Evolutionary conservation across 2,888 invertebrate species (phyloP).

Genomic region (Nymphalis c-album): DNA sequence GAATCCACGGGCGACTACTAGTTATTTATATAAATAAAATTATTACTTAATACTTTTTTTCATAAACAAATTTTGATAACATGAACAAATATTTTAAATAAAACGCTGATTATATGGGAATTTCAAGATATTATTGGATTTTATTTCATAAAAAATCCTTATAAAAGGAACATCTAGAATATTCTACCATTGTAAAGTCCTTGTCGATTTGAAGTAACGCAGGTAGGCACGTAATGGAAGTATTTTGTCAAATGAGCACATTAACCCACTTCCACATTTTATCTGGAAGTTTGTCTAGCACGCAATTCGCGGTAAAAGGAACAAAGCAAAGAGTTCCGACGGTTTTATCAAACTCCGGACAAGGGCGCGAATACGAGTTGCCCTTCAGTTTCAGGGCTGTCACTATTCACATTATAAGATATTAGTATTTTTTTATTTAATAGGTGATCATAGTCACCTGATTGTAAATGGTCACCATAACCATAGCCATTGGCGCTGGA

Average conservation of each 20-base stretch:
- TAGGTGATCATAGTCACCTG: no score
- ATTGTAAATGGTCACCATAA: no score
- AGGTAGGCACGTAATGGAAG: slow-evolving; percentile 7
- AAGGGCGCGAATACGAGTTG: slow-evolving; percentile 16
- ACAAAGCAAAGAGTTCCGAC: slow-evolving; percentile 34
- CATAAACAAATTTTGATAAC: no score
- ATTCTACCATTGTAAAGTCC: neutral
- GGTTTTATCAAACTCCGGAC: slow-evolving; percentile 35
- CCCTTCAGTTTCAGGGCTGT: slow-evolving; percentile 6
- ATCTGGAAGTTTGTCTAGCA: slow-evolving; percentile 30
- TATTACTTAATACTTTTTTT: no score
- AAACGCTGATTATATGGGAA: no score
- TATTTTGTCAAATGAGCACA: slow-evolving; percentile 6
- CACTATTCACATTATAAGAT: neutral
- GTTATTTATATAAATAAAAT: no score
- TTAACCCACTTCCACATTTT: slow-evolving; percentile 21
- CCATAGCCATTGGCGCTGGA: no score
- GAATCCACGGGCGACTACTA: no score
- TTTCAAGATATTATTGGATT: no score
- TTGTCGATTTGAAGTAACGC: neutral
- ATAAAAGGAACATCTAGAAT: neutral
- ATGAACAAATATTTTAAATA: no score
- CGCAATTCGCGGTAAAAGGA: slow-evolving; percentile 27
- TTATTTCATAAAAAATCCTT: neutral
- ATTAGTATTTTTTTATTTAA: neutral